These are phyloP conservation scores for Ditula angustiorana DNA, from an alignment of 2,888 invertebrate species.

Conservation along the genomic window DNA sequence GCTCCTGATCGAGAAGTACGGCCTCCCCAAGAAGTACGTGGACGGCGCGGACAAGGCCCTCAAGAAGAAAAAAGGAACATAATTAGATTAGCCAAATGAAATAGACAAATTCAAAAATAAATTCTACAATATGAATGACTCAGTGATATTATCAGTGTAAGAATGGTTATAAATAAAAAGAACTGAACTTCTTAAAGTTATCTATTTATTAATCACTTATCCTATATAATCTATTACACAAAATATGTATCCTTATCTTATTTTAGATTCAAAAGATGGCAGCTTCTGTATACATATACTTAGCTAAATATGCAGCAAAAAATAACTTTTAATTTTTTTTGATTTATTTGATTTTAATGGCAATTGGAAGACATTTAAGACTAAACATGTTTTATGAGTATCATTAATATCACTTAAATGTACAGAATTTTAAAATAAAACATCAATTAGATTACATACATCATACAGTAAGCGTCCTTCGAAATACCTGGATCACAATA, in stretches of 20 bases:
- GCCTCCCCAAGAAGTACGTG: constrained; percentile 90
- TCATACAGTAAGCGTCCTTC: neutral
- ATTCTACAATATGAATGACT: neutral
- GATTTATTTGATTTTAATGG: constrained; percentile 31
- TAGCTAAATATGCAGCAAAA: constrained; percentile 7
- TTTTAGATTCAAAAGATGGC: constrained; percentile 28
- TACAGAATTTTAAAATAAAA: neutral
- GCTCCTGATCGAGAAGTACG: constrained; percentile 89
- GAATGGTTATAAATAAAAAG: constrained; percentile 44
- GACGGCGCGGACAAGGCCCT: constrained; percentile 91
- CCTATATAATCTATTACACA: constrained; percentile 36
- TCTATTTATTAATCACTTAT: constrained; percentile 42
- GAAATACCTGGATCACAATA: neutral
- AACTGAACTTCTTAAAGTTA: constrained; percentile 45
- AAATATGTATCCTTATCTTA: constrained; percentile 13
- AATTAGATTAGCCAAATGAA: neutral
- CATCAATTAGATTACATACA: constrained; percentile 33
- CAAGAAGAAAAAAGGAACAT: constrained; percentile 86
- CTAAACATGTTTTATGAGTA: constrained; percentile 42
- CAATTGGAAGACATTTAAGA: constrained; percentile 55
- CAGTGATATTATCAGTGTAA: constrained; percentile 32
- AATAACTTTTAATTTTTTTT: constrained; percentile 2
- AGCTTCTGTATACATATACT: constrained; percentile 9
- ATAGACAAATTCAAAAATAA: neutral
- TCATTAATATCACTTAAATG: constrained; percentile 38